A percentile compares a stretch with the other conserved stretches of the same genome.
These are phyloP conservation scores for Rhea americana DNA, from an alignment of 2,113 vertebrate genomes.

Conservation along the genomic window DNA sequence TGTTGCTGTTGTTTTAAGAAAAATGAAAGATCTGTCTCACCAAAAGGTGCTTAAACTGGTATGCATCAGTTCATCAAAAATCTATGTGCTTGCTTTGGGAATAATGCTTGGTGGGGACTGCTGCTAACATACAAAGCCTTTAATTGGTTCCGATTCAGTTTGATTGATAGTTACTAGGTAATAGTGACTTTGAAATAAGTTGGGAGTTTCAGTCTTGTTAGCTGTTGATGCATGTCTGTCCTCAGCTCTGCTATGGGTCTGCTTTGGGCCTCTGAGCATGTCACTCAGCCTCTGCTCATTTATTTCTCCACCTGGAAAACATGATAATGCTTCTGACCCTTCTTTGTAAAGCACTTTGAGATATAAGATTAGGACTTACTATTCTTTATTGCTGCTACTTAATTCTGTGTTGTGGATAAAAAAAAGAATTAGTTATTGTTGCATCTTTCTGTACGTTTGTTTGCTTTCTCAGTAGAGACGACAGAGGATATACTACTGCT, in stretches of 20 bases:
- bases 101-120: not conserved
- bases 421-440: not conserved
- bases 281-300: fast-evolving
- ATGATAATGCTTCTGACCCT: not conserved
- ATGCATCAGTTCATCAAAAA: not conserved
- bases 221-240: not conserved
- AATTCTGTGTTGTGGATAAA: not conserved
- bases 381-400: not conserved
- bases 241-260: not conserved
- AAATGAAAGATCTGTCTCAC: not conserved
- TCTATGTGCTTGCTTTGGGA: fast-evolving
- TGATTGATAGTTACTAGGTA: not conserved
- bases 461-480: not conserved
- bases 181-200: not conserved
- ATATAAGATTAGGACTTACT: not conserved
- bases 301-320: not conserved
- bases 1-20: not conserved
- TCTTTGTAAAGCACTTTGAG: not conserved
- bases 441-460: not conserved
- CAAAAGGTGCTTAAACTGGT: not conserved
- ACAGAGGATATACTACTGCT: not conserved
- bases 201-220: not conserved
- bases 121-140: not conserved
- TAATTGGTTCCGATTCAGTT: fast-evolving
- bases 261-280: fast-evolving